Evolutionary conservation across 2,888 invertebrate genomes (phyloP).

Genomic region (Leucania comma): DNA sequence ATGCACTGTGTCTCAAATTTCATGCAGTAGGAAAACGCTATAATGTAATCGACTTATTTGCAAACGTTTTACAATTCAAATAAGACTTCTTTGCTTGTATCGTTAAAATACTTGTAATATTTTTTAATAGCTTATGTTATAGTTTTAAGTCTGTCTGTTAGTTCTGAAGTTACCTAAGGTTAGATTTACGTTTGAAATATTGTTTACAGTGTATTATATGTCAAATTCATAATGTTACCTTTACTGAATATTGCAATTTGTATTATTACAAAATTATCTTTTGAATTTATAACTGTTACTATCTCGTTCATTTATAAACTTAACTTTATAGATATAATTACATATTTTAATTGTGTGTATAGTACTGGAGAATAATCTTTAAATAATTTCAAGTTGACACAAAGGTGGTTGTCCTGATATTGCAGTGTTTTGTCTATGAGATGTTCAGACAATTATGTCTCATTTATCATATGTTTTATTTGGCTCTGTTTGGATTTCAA

Average conservation of each 20-base stretch:
- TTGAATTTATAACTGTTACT: neutral
- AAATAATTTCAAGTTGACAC: neutral
- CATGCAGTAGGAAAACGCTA: constrained; percentile 55
- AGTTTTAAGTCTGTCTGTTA: constrained; percentile 18
- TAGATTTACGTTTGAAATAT: constrained; percentile 17
- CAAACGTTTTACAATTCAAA: constrained; percentile 69
- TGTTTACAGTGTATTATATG: neutral
- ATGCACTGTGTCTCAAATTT: constrained; percentile 53
- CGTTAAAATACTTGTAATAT: constrained; percentile 53
- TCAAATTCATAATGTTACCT: neutral
- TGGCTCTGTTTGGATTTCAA: neutral
- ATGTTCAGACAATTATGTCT: constrained; percentile 26
- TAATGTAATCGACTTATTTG: constrained; percentile 59
- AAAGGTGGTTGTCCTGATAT: neutral
- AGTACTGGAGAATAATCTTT: neutral
- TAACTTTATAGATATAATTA: neutral
- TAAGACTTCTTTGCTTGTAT: constrained; percentile 56
- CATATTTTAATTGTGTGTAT: neutral
- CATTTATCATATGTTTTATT: constrained; percentile 12
- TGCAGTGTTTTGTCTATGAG: constrained; percentile 10
- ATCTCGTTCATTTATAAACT: neutral
- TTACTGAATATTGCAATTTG: too few species aligned
- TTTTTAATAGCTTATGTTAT: constrained; percentile 34
- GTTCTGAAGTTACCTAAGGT: neutral
- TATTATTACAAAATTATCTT: neutral